These are phyloP conservation scores for Zaprionus camerounensis DNA, from an alignment of 1,140 invertebrate species.

Conservation along the genomic window DNA sequence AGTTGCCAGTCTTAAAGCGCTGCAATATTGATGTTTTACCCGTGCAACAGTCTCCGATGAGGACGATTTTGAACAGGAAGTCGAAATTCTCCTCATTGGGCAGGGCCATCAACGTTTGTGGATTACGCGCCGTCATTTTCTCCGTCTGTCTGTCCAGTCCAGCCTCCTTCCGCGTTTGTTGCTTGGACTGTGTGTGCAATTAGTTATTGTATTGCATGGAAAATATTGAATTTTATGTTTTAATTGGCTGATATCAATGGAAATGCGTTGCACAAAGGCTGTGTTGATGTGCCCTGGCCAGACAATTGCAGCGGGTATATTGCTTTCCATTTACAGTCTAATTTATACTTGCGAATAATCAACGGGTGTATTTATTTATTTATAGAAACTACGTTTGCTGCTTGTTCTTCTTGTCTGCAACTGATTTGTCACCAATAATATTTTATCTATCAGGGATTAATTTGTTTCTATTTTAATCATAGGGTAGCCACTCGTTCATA, in stretches of 20 bases:
- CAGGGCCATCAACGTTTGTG: constrained; percentile 85
- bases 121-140: constrained; percentile 85
- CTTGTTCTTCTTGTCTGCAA: neutral
- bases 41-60: constrained; percentile 91
- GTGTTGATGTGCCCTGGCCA: constrained; percentile 42
- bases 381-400: neutral
- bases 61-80: constrained; percentile 91
- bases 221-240: constrained; percentile 42
- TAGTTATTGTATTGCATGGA: constrained; percentile 43
- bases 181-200: constrained; percentile 30
- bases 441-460: neutral
- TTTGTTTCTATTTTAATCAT: neutral
- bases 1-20: constrained; percentile 96
- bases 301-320: constrained; percentile 12
- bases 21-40: constrained; percentile 95
- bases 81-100: constrained; percentile 88
- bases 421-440: neutral
- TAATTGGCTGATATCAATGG: constrained; percentile 38
- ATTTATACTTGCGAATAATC: neutral
- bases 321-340: neutral
- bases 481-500: constrained; percentile 17
- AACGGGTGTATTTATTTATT: neutral
- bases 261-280: constrained; percentile 57
- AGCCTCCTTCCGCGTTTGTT: constrained; percentile 16
- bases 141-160: constrained; percentile 13